Percentiles rank a stretch among this genome's conserved stretches.
These are phyloP conservation scores for Calonectris borealis DNA, from an alignment of 2,113 vertebrate species.

Conservation along the genomic window DNA sequence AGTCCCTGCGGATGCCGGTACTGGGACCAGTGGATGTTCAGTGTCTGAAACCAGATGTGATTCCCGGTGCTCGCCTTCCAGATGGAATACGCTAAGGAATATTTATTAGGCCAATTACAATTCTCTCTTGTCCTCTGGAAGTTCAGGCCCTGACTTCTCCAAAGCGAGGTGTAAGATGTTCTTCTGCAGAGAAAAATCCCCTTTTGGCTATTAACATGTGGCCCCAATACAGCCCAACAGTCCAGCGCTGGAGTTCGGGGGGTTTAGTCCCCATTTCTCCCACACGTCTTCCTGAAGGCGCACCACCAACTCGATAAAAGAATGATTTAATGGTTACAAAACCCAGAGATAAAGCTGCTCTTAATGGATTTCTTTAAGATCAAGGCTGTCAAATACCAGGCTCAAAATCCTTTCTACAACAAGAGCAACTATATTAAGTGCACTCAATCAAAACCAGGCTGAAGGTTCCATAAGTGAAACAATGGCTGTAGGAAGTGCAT, in stretches of 20 bases:
- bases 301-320: not conserved
- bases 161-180: not conserved
- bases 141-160: not conserved
- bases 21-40: fast-evolving
- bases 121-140: too few relatives aligned
- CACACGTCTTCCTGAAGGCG: not conserved
- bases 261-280: not conserved
- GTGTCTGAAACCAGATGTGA: not conserved
- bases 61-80: not conserved
- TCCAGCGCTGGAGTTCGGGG: not conserved
- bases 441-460: slow-evolving; percentile 4
- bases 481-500: not conserved
- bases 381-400: slow-evolving; percentile 16
- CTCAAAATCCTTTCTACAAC: not conserved
- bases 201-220: not conserved
- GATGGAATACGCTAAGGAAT: not conserved
- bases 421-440: not conserved
- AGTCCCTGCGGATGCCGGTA: fast-evolving
- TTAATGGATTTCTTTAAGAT: slow-evolving; percentile 42
- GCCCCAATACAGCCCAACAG: not conserved
- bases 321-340: not conserved
- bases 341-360: not conserved
- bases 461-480: not conserved
- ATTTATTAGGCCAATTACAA: not conserved
- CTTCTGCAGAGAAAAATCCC: not conserved